Conservation (phyloP, 2,113 vertebrate genomes). For the Fulmarus glacialis region DNA sequence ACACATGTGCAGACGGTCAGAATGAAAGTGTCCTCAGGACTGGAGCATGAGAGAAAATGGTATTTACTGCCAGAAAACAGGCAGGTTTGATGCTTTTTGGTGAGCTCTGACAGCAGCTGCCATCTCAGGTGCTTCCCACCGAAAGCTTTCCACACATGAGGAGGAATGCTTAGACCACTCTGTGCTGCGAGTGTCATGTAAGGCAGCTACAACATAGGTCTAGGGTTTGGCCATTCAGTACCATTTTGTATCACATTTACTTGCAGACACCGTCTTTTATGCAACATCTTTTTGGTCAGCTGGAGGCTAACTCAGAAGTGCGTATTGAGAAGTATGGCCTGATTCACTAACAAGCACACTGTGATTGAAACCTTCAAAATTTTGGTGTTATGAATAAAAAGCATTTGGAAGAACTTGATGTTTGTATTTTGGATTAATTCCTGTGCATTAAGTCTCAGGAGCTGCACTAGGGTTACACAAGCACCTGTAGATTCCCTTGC, state of each 20-base stretch:
- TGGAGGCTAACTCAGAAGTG: not conserved
- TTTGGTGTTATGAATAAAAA: not conserved
- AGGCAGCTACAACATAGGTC: not conserved
- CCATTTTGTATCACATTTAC: not conserved
- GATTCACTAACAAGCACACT: not conserved
- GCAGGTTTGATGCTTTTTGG: not conserved
- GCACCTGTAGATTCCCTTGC: not conserved
- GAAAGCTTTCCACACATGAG: not conserved
- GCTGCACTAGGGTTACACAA: not conserved
- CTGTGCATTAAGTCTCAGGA: not conserved
- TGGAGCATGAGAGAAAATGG: not conserved
- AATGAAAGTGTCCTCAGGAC: not conserved
- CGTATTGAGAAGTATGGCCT: no score
- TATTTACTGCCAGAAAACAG: not conserved
- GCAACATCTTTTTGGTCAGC: not conserved
- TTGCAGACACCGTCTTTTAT: accelerated
- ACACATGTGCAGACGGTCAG: not conserved
- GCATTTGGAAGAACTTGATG: not conserved
- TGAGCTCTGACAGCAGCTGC: not conserved
- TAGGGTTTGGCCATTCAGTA: not conserved
- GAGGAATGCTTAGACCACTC: not conserved
- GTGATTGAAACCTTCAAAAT: not conserved
- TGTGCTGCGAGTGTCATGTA: not conserved
- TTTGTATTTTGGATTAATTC: not conserved
- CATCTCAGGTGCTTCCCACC: not conserved